Evolutionary conservation across 1,140 invertebrate genomes (phyloP).

Genomic region (Eupristina koningsbergeri): DNA sequence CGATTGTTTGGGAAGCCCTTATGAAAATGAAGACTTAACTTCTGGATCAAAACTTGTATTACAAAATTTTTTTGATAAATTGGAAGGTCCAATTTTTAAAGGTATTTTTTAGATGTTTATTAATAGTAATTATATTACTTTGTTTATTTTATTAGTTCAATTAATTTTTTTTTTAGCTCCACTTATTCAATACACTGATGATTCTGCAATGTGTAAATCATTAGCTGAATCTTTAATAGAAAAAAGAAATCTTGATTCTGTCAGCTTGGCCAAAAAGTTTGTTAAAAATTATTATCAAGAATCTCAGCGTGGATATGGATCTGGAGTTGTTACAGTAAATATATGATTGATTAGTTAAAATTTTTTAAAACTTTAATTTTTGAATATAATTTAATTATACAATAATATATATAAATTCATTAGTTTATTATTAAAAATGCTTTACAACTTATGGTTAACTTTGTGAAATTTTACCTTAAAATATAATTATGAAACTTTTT

Average conservation of each 20-base stretch:
- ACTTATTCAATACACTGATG: slow-evolving; percentile 81
- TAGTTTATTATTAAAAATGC: not conserved
- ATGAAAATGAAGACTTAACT: slow-evolving; percentile 77
- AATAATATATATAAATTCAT: no score
- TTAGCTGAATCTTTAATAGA: slow-evolving; percentile 79
- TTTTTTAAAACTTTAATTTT: not conserved
- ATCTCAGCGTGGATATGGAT: slow-evolving; percentile 80
- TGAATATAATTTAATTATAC: no score
- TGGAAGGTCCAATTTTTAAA: slow-evolving; percentile 75
- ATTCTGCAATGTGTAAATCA: slow-evolving; percentile 83
- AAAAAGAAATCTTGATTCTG: slow-evolving; percentile 74
- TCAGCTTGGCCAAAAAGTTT: slow-evolving; percentile 79
- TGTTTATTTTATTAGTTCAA: not conserved
- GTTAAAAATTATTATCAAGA: slow-evolving; percentile 79
- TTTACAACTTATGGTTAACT: no score
- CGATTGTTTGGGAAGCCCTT: slow-evolving; percentile 82
- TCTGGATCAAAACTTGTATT: slow-evolving; percentile 73
- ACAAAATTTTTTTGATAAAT: slow-evolving; percentile 77
- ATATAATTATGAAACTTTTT: slow-evolving; percentile 31
- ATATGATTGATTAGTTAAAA: not conserved
- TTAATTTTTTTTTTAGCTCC: slow-evolving; percentile 71
- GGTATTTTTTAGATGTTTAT: slow-evolving; percentile 65
- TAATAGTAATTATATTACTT: slow-evolving; percentile 4
- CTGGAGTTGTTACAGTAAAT: slow-evolving; percentile 71
- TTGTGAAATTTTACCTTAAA: no score